These are phyloP conservation scores for Euphydryas editha DNA, from an alignment of 2,888 invertebrate genomes.

Conservation along the genomic window DNA sequence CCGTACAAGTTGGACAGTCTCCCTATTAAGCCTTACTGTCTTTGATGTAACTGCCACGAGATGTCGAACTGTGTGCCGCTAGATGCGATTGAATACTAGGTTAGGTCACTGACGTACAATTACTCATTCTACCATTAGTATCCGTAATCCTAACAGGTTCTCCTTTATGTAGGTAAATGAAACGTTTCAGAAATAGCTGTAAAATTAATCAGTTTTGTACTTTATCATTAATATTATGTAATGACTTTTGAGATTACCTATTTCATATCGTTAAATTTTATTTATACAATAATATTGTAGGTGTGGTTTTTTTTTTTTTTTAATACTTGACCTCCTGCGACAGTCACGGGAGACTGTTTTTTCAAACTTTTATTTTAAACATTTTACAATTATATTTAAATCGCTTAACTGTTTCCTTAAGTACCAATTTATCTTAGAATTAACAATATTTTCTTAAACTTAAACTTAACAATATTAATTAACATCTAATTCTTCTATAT, in stretches of 20 bases:
- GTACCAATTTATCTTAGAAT: too few relatives aligned
- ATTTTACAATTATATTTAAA: too few relatives aligned
- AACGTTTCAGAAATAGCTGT: neutral
- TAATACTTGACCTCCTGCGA: too few relatives aligned
- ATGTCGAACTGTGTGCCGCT: slow-evolving; percentile 52
- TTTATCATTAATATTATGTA: neutral
- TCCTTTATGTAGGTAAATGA: slow-evolving; percentile 33
- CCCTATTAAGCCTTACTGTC: slow-evolving; percentile 65
- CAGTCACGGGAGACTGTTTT: too few relatives aligned
- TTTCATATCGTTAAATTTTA: too few relatives aligned
- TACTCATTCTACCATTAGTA: slow-evolving; percentile 18
- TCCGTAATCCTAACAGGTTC: slow-evolving; percentile 19
- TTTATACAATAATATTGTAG: too few relatives aligned
- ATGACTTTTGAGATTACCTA: neutral
- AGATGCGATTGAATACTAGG: slow-evolving; percentile 28
- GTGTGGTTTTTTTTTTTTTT: too few relatives aligned
- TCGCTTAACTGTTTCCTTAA: too few relatives aligned
- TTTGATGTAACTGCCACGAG: slow-evolving; percentile 59
- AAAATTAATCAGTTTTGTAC: neutral
- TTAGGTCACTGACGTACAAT: slow-evolving; percentile 26
- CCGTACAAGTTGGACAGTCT: slow-evolving; percentile 46
- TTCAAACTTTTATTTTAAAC: too few relatives aligned
- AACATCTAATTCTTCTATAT: too few relatives aligned
- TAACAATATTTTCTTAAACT: too few relatives aligned
- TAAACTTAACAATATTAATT: too few relatives aligned